Evolutionary conservation across 2,888 invertebrate species (phyloP).

Genomic region (Ophion ventricosus): DNA sequence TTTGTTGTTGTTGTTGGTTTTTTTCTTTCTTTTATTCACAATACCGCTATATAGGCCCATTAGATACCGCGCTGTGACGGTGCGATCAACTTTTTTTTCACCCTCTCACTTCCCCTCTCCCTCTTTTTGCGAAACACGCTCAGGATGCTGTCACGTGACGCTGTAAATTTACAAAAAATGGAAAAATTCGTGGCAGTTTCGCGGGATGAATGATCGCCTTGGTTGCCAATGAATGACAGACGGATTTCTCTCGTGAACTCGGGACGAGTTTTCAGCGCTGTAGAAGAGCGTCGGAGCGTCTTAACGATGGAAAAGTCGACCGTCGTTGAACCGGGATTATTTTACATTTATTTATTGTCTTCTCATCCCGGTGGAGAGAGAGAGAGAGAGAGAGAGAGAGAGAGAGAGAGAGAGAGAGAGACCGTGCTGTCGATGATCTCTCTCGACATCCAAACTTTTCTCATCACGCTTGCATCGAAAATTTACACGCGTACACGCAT

Average conservation of each 20-base stretch:
- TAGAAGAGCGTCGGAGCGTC: not conserved
- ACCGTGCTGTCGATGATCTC: not conserved
- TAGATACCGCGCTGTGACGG: constrained; percentile 44
- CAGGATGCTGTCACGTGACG: not conserved
- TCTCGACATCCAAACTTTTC: constrained; percentile 1
- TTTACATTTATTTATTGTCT: constrained; percentile 51
- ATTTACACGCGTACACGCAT: not conserved
- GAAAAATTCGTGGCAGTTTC: not conserved
- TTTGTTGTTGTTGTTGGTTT: not conserved
- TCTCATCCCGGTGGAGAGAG: constrained; percentile 9
- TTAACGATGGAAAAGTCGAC: constrained; percentile 26
- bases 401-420: constrained; percentile 19
- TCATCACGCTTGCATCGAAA: not conserved
- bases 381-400: not conserved
- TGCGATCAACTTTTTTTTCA: constrained; percentile 32
- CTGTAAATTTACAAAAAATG: not conserved
- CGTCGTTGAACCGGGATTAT: constrained; percentile 15
- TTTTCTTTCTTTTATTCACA: constrained; percentile 18
- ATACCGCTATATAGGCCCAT: constrained; percentile 60
- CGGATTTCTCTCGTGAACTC: constrained; percentile 9
- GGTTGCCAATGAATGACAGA: constrained; percentile 6
- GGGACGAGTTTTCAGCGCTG: not conserved
- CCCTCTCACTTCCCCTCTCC: not conserved
- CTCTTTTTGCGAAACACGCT: not conserved
- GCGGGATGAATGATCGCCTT: not conserved